phyloP scores from a whole-genome alignment of 2,113 vertebrate species.

The Phocoena phocoena region DNA sequence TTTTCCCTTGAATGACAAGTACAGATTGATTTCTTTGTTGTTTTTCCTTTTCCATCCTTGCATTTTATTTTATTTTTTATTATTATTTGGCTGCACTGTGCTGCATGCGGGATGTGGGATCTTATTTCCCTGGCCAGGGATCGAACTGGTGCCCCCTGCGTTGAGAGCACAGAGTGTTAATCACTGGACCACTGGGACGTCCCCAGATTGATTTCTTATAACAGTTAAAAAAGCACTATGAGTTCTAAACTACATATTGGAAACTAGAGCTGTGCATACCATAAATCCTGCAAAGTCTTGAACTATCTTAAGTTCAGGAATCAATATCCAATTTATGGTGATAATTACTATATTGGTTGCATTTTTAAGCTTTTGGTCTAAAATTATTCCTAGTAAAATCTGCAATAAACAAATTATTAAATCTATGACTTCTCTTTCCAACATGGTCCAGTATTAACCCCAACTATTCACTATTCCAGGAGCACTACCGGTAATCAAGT shows the following conservation, averaged over 20 bases:
- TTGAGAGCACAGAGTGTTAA: no score
- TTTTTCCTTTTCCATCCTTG: no score
- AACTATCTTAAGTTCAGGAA: constrained; percentile 22
- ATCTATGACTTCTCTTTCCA: background rate
- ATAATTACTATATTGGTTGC: background rate
- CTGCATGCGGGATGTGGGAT: no score
- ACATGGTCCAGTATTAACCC: background rate
- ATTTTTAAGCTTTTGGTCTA: background rate
- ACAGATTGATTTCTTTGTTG: background rate
- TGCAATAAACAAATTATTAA: constrained; percentile 12
- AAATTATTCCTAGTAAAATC: constrained; percentile 15
- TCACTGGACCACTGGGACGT: no score
- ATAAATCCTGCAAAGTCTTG: background rate
- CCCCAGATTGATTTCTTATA: background rate
- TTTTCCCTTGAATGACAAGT: background rate
- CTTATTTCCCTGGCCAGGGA: no score
- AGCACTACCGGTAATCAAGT: background rate
- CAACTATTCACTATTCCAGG: background rate
- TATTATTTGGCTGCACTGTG: no score
- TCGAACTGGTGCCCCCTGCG: no score
- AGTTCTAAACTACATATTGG: background rate
- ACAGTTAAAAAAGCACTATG: background rate
- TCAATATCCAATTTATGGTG: background rate
- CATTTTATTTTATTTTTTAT: no score
- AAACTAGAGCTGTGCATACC: background rate